A percentile compares a stretch with the other conserved stretches of the same genome.
Evolutionary conservation across 2,888 invertebrate species (phyloP).

Genomic region (Hanleya hanleyi): DNA sequence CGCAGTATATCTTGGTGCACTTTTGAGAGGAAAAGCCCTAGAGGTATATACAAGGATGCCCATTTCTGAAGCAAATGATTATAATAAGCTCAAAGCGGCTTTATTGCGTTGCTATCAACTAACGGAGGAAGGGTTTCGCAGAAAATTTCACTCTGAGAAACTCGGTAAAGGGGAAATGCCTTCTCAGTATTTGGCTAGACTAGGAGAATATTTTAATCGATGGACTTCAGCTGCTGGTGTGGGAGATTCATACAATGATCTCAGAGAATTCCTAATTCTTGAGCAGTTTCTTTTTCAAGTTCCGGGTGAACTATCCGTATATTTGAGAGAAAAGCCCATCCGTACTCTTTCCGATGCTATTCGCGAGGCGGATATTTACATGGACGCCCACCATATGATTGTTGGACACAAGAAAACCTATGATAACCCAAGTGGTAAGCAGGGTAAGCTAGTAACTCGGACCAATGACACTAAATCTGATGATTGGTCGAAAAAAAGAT

Average conservation of each 20-base stretch:
- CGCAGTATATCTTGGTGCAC: background rate
- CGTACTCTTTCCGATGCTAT: background rate
- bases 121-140: slow-evolving; percentile 10
- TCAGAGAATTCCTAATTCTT: slow-evolving; percentile 1
- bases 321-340: slow-evolving; percentile 6
- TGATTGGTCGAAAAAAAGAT: too few relatives aligned
- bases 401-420: background rate
- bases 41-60: slow-evolving; percentile 1
- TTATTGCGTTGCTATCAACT: background rate
- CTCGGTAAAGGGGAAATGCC: background rate
- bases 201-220: background rate
- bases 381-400: background rate
- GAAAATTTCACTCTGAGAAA: background rate
- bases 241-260: background rate
- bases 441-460: background rate
- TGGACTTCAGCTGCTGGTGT: background rate
- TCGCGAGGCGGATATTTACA: background rate
- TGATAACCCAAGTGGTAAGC: background rate
- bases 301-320: background rate
- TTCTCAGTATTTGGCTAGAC: background rate
- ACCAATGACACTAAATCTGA: background rate
- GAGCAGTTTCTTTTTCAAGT: slow-evolving; percentile 8
- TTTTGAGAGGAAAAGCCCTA: slow-evolving; percentile 7
- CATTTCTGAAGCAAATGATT: background rate
- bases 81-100: background rate